These are phyloP conservation scores for Drosophila antonietae DNA, from an alignment of 2,888 invertebrate genomes.

Conservation along the genomic window DNA sequence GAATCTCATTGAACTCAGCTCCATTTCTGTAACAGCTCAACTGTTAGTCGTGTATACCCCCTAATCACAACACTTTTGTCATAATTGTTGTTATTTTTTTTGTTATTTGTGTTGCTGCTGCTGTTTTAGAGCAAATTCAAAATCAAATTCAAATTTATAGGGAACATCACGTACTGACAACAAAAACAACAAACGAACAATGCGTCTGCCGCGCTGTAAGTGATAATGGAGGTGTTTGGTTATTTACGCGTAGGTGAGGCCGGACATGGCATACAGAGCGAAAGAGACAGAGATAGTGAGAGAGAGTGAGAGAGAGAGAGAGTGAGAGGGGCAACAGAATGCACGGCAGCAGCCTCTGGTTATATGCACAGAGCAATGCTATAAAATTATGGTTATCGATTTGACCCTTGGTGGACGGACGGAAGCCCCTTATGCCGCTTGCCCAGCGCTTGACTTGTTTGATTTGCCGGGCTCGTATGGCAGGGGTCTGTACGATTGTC, in stretches of 20 bases:
- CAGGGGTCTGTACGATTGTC: conserved; percentile 9
- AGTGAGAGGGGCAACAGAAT: background rate
- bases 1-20: background rate
- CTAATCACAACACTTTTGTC: background rate
- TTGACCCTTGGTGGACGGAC: conserved; percentile 69
- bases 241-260: conserved; percentile 68
- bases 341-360: conserved; percentile 4
- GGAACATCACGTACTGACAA: conserved; percentile 82
- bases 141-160: conserved; percentile 78
- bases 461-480: conserved; percentile 48
- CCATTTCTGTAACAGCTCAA: background rate
- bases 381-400: conserved; percentile 79
- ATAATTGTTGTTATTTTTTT: conserved; percentile 27
- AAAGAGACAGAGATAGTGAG: background rate
- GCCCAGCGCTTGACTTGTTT: conserved; percentile 59
- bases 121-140: conserved; percentile 74
- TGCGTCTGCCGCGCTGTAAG: conserved; percentile 54
- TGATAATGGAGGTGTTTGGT: conserved; percentile 76
- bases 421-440: conserved; percentile 21
- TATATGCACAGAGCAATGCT: conserved; percentile 36
- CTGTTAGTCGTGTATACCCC: background rate
- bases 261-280: conserved; percentile 10
- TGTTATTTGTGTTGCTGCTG: conserved; percentile 47
- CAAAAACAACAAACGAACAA: conserved; percentile 46
- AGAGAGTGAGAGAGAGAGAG: background rate